A percentile compares a stretch with the other conserved stretches of the same genome.
phyloP scores from a whole-genome alignment of 2,113 vertebrate species.

The Spermophilus dauricus region DNA sequence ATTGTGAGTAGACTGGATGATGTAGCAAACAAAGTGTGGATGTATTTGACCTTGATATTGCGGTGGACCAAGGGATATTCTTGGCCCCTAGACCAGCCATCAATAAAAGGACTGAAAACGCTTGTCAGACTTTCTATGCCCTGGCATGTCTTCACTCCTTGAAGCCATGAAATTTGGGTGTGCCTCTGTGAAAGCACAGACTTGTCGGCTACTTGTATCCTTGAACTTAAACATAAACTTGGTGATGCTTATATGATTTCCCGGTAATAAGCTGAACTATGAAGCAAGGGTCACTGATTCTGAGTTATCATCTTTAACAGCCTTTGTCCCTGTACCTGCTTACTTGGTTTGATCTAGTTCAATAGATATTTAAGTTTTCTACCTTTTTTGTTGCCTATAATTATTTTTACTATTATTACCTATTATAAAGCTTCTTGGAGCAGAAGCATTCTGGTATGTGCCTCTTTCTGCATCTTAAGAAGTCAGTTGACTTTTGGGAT shows the following conservation, averaged over 20 bases:
- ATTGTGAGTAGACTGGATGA: background rate
- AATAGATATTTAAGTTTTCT: background rate
- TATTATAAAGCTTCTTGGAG: background rate
- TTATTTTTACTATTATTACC: background rate
- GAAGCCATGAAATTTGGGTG: background rate
- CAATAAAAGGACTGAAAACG: background rate
- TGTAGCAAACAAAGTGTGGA: background rate
- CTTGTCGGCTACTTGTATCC: background rate
- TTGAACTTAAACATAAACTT: background rate
- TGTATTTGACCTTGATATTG: background rate
- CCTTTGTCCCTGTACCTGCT: background rate
- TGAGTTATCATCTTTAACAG: background rate
- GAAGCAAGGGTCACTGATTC: background rate
- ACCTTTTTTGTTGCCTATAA: background rate
- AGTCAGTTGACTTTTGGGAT: background rate
- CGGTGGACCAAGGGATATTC: background rate
- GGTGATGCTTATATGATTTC: background rate
- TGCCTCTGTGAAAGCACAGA: background rate
- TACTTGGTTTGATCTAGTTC: background rate
- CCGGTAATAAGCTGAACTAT: background rate
- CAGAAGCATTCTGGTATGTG: background rate
- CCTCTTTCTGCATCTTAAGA: background rate
- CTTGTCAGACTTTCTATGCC: background rate
- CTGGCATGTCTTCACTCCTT: background rate
- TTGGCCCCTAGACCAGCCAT: background rate